Base-by-base conservation (phyloP, 64 coral and sea anemone species). In the Dendrophyllia cribrosa region DNA sequence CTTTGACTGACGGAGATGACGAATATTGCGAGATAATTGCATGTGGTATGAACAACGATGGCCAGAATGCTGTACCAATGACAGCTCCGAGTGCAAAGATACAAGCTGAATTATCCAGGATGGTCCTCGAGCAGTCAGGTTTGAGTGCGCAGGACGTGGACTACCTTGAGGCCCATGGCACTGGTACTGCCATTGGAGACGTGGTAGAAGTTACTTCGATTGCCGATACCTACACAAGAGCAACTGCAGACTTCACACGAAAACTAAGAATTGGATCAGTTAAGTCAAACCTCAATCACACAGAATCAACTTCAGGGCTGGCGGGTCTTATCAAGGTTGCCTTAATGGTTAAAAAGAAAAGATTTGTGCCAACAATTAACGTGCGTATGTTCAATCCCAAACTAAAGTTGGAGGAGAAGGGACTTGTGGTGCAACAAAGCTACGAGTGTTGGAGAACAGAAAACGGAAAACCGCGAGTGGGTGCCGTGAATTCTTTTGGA, bases 281-380 rank as follows among this genome's bases (percentile, higher is more conserved):
- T 2, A 96, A 93, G 64, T 96, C 95, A 46, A 96, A 96, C 71
- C 56, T 96, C 17, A 96, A 96, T 86, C 95, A 96, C 21, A 96
- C 95, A 20, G 95, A 96, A 68, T 96, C 95, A 15, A 96, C 95
- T 3, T 73, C 95, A 5, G 95, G 95, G 24, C 74, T 96, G 59
- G 90, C 94, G 51, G 94, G 94, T 15, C 13, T 96, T 13, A 92
- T 96, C 17, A 92, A 96, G 19, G 25, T 84, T 25, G 86, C 88
- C 45, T 62, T 96, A 12, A 96, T 96, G 94, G 88, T 96, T 12
- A 92, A 92, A 67, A 83, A 89, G 13, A 64, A 47, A 12, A 44
- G 10, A 20, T 88, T 83, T 44, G 94, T 96, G 49, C 94, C 94
- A 76, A 96, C 94, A 14, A 34, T 92, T 23, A 96, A 96, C 65